A percentile compares a stretch with the other conserved stretches of the same genome.
Conservation (phyloP, 2,888 invertebrate species). For the Aricia artaxerxes region DNA sequence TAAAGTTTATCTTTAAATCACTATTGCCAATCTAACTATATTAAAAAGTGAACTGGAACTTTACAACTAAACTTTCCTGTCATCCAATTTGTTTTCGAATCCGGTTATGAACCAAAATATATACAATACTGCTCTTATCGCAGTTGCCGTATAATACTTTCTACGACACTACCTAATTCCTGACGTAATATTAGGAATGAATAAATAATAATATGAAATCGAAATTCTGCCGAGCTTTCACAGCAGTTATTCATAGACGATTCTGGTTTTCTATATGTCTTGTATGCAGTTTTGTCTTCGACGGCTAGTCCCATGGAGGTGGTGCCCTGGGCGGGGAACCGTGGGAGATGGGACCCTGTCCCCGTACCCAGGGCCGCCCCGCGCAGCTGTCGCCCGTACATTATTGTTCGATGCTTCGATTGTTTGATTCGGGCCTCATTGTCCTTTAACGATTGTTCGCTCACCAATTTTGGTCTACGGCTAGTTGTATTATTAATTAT, state of each 20-base stretch:
- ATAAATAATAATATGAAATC: neutral
- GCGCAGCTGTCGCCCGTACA: constrained; percentile 71
- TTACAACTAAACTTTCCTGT: neutral
- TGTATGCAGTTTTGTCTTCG: neutral
- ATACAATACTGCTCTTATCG: too few relatives aligned
- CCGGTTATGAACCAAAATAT: too few relatives aligned
- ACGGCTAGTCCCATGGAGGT: neutral
- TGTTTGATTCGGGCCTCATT: constrained; percentile 69
- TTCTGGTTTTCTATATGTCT: neutral
- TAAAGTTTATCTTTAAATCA: neutral
- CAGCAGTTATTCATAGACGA: neutral
- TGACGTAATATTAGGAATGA: neutral
- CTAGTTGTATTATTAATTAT: constrained; percentile 41
- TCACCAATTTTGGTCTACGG: constrained; percentile 39
- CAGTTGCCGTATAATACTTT: neutral
- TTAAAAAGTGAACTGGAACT: neutral
- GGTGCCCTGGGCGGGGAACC: constrained; percentile 46
- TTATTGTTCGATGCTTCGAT: constrained; percentile 62
- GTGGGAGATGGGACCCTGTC: constrained; percentile 68
- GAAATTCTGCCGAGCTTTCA: neutral
- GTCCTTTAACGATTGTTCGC: constrained; percentile 53
- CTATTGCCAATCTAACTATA: neutral
- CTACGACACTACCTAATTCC: too few relatives aligned
- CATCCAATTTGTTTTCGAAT: too few relatives aligned
- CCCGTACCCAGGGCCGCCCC: constrained; percentile 52